These are phyloP conservation scores for Pseudochromis fuscus DNA, from an alignment of 2,797 vertebrate genomes.

Conservation along the genomic window DNA sequence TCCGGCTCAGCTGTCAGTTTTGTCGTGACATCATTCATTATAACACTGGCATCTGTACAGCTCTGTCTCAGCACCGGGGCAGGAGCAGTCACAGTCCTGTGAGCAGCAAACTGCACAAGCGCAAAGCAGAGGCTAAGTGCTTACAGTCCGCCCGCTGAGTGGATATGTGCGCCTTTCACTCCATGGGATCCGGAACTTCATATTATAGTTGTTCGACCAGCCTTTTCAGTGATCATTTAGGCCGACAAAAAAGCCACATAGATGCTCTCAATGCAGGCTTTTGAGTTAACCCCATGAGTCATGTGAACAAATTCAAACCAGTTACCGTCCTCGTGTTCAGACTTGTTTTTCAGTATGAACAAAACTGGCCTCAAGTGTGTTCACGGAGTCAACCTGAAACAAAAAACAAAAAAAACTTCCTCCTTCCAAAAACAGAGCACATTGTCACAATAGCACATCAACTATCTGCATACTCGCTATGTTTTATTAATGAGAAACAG, in stretches of 20 bases:
- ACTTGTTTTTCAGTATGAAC: slow-evolving; percentile 45
- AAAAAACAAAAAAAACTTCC: background rate
- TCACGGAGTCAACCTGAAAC: slow-evolving; percentile 7
- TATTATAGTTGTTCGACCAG: slow-evolving; percentile 13
- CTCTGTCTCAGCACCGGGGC: slow-evolving; percentile 40
- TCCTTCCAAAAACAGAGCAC: slow-evolving; percentile 28
- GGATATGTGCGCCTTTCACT: slow-evolving; percentile 21
- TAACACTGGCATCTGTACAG: slow-evolving; percentile 52
- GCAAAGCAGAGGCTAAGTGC: slow-evolving; percentile 35
- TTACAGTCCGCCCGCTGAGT: slow-evolving; percentile 26
- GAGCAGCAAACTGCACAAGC: slow-evolving; percentile 33
- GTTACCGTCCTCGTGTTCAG: slow-evolving; percentile 35
- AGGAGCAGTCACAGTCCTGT: slow-evolving; percentile 33
- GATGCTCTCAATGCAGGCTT: slow-evolving; percentile 15
- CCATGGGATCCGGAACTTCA: slow-evolving; percentile 15
- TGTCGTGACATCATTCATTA: slow-evolving; percentile 74
- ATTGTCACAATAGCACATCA: slow-evolving; percentile 26
- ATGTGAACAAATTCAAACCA: slow-evolving; percentile 43
- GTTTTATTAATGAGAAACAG: slow-evolving; percentile 59
- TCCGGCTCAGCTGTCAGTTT: slow-evolving; percentile 66
- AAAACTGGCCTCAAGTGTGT: background rate
- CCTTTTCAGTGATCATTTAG: slow-evolving; percentile 18
- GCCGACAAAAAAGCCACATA: slow-evolving; percentile 24
- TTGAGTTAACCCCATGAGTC: slow-evolving; percentile 38
- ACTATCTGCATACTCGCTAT: slow-evolving; percentile 40